Conservation (phyloP, 2,113 vertebrate species). For the Eolophus roseicapilla region DNA sequence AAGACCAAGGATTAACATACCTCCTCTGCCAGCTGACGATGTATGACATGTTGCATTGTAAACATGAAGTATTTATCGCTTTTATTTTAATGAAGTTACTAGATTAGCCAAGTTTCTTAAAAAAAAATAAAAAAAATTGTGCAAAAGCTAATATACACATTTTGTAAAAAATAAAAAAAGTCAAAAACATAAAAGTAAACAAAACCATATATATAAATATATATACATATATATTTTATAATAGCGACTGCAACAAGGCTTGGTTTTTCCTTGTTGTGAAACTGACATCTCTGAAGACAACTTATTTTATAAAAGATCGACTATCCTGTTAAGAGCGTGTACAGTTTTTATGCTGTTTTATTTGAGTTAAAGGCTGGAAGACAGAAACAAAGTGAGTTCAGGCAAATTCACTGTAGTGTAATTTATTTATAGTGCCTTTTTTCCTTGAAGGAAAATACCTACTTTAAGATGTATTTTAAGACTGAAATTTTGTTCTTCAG, state of each 20-base stretch:
- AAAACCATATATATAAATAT: slow-evolving; percentile 71
- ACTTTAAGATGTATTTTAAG: slow-evolving; percentile 95
- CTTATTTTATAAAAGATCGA: slow-evolving; percentile 86
- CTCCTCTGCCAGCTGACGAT: slow-evolving; percentile 94
- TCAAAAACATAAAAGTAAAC: slow-evolving; percentile 72
- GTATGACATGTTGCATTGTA: slow-evolving; percentile 85
- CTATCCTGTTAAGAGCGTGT: slow-evolving; percentile 82
- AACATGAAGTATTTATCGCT: slow-evolving; percentile 92
- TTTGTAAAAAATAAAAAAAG: slow-evolving; percentile 83
- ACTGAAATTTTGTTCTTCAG: slow-evolving; percentile 95
- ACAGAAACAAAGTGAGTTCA: slow-evolving; percentile 97
- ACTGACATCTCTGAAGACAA: slow-evolving; percentile 82
- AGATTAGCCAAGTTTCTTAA: slow-evolving; percentile 81
- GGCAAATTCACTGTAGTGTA: slow-evolving; percentile 99
- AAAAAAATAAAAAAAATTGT: slow-evolving; percentile 72
- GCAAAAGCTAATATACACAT: slow-evolving; percentile 81
- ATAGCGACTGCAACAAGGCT: slow-evolving; percentile 82
- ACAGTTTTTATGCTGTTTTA: slow-evolving; percentile 87
- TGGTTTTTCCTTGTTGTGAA: slow-evolving; percentile 87
- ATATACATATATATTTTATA: slow-evolving; percentile 84
- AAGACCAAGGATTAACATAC: slow-evolving; percentile 96
- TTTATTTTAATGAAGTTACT: slow-evolving; percentile 91
- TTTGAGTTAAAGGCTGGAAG: slow-evolving; percentile 95
- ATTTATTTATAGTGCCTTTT: slow-evolving; percentile 99
- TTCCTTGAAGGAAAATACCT: slow-evolving; percentile 99